Evolutionary conservation across 2,797 vertebrate species (phyloP), one percentile per base, ranked within the genome.

Genomic region (Percopsis omiscomaycus): DNA sequence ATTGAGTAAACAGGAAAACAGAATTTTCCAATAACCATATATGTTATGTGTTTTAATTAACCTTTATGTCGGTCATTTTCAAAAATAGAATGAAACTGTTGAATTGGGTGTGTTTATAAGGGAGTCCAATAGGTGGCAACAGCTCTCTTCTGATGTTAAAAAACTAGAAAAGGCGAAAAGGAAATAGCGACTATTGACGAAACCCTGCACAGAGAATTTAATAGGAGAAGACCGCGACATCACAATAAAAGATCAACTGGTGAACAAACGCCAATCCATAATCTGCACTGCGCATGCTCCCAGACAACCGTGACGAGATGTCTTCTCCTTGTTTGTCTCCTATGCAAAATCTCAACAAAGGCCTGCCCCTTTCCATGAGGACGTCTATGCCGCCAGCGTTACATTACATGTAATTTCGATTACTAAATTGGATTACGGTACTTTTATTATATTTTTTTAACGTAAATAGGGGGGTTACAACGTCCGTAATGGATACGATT

Each of bases 321-420:
- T 3, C 50, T 0, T 0, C 2, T 47, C 81, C 79, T 68, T 68
- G 14, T 52, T 4, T 0, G 14, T 64, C 68, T 69, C 22, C 72
- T 60, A 66, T 12, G 45, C 71, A 53, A 64, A 68, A 70, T 68
- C 71, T 16, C 69, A 80, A 88, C 82, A 87, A 87, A 88, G 84
- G 76, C 83, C 87, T 86, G 84, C 86, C 89, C 88, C 86, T 81
- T 87, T 89, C 84, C 82, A 83, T 11, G 85, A 86, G 81, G 77
- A 80, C 73, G 75, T 81, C 80, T 78, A 73, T 59, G 52, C 83
- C 69, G 78, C 82, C 80, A 71, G 86, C 89, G 89, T 91, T 90
- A 90, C 89, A 86, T 90, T 91, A 89, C 89, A 77, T 84, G 89
- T 91, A 91, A 87, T 91, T 84, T 74, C 78, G 79, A 91, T 89